These are phyloP conservation scores for Oceanites oceanicus DNA, from an alignment of 2,113 vertebrate species.

Conservation along the genomic window DNA sequence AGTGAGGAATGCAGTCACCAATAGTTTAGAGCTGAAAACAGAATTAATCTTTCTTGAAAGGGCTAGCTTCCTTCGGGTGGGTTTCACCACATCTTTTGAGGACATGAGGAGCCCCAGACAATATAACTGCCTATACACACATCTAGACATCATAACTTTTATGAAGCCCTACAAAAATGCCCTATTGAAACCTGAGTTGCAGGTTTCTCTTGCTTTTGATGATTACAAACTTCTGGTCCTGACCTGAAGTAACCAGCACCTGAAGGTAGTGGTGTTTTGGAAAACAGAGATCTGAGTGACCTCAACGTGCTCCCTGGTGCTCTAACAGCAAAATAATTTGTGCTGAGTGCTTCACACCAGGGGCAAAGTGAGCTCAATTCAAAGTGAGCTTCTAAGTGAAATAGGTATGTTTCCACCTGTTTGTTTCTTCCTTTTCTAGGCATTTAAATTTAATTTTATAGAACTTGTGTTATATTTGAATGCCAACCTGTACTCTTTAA, in stretches of 20 bases:
- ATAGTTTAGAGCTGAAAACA: conserved; percentile 1
- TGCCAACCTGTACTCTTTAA: not conserved
- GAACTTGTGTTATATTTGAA: not conserved
- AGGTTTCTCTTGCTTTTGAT: not conserved
- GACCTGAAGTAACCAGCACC: not conserved
- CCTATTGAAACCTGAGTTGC: not conserved
- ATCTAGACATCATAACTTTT: not conserved
- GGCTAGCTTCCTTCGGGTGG: not conserved
- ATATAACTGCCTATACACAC: not conserved
- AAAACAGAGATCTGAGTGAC: not conserved
- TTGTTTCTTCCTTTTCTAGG: not conserved
- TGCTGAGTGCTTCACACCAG: not conserved
- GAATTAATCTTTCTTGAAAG: not conserved
- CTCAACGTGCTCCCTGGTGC: accelerated
- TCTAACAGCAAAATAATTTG: not conserved
- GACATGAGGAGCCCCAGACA: not conserved
- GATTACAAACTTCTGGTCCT: not conserved
- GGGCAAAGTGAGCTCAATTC: not conserved
- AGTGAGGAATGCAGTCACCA: not conserved
- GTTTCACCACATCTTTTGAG: not conserved
- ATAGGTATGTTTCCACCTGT: not conserved
- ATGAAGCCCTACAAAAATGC: not conserved
- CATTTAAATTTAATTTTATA: not conserved
- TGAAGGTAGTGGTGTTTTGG: not conserved
- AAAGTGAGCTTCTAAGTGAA: not conserved